Evolutionary conservation across 2,113 vertebrate genomes (phyloP).

Genomic region (Australoheros scitulus): DNA sequence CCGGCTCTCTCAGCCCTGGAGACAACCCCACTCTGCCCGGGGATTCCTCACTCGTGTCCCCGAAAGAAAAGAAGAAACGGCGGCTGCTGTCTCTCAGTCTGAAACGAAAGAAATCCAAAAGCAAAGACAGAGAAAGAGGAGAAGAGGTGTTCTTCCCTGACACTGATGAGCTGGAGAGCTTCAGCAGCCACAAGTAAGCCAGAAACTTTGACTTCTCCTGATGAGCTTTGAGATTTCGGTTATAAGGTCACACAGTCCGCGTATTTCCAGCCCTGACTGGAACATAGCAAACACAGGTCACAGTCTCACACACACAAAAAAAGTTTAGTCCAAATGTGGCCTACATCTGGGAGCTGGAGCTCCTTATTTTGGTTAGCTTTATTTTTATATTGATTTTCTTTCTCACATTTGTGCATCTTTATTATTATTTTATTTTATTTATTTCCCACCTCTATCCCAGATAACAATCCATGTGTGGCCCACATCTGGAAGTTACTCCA

Average conservation of each 20-base stretch:
- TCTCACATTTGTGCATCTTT: no score
- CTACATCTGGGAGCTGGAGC: neutral
- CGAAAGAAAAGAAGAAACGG: slow-evolving; percentile 59
- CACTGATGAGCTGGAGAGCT: slow-evolving; percentile 49
- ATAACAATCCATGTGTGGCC: neutral
- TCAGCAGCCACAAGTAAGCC: slow-evolving; percentile 49
- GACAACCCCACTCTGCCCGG: neutral
- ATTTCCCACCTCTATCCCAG: no score
- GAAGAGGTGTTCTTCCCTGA: slow-evolving; percentile 53
- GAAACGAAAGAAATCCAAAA: slow-evolving; percentile 62
- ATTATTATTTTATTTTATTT: no score
- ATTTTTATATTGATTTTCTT: neutral
- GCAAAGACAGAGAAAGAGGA: neutral
- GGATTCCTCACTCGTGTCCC: neutral
- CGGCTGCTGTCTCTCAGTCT: slow-evolving; percentile 42
- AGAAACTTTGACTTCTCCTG: neutral
- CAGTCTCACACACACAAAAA: no score
- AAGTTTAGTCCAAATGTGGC: no score
- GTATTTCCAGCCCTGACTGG: no score
- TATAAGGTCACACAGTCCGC: neutral
- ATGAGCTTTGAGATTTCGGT: accelerated
- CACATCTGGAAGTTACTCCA: no score
- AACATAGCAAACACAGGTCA: neutral
- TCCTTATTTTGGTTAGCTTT: neutral
- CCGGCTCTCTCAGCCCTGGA: slow-evolving; percentile 15